Percentiles rank a stretch among this genome's conserved stretches.
phyloP scores from a whole-genome alignment of 2,113 vertebrate genomes.

The Stictonetta naevosa region DNA sequence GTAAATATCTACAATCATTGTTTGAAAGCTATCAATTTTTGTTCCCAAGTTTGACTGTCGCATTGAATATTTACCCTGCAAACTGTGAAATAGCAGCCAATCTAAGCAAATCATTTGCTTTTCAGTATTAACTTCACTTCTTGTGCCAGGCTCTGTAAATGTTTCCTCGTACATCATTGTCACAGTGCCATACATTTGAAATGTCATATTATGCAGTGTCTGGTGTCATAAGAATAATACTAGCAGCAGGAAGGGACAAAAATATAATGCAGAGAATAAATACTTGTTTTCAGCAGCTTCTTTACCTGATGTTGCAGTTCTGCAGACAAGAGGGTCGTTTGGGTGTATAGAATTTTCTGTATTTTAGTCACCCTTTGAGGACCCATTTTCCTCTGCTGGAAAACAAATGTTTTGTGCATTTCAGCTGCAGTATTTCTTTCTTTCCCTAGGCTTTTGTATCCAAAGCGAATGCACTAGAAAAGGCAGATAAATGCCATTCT shows the following conservation, averaged over 20 bases:
- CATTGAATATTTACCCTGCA: constrained; percentile 22
- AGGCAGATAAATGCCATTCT: not conserved
- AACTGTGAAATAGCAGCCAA: constrained; percentile 5
- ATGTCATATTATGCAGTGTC: constrained; percentile 41
- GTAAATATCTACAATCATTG: not conserved
- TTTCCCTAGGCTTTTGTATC: not conserved
- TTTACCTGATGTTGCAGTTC: not conserved
- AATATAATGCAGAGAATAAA: not conserved
- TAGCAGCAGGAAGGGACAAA: not conserved
- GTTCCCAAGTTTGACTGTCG: not conserved
- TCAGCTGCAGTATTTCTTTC: not conserved
- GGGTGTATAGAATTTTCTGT: not conserved
- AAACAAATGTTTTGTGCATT: not conserved
- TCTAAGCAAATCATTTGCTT: constrained; percentile 4
- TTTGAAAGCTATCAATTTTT: constrained; percentile 16
- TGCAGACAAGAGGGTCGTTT: not conserved
- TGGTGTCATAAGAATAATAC: constrained; percentile 28
- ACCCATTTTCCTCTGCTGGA: not conserved
- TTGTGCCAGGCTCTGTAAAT: constrained; percentile 39
- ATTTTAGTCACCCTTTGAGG: not conserved
- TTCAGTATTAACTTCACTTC: constrained; percentile 28
- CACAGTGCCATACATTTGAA: constrained; percentile 35
- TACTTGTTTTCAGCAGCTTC: not conserved
- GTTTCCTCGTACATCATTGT: constrained; percentile 49
- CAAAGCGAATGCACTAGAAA: not conserved